Evolutionary conservation across 2,888 invertebrate genomes (phyloP).

Genomic region (Abscondita cerata): DNA sequence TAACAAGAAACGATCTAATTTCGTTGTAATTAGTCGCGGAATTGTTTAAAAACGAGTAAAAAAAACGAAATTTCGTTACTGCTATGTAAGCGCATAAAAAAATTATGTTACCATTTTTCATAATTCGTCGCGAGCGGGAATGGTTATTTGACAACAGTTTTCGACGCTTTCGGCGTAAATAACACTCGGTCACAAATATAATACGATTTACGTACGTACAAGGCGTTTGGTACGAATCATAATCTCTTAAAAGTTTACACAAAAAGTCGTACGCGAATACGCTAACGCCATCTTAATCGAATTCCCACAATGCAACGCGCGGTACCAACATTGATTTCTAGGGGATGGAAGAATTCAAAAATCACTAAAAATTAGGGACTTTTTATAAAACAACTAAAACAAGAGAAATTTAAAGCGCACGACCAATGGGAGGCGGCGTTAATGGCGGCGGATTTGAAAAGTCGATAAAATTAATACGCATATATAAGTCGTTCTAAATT

Average conservation of each 20-base stretch:
- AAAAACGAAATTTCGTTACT: constrained; percentile 26
- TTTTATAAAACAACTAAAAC: constrained; percentile 44
- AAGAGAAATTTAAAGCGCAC: constrained; percentile 6
- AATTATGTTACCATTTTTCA: constrained; percentile 56
- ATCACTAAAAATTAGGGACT: constrained; percentile 57
- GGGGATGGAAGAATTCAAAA: constrained; percentile 56
- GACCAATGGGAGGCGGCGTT: background rate
- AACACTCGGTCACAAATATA: constrained; percentile 27
- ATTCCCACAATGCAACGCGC: constrained; percentile 53
- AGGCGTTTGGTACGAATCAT: constrained; percentile 59
- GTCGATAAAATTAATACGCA: too few species aligned
- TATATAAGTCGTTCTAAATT: too few species aligned
- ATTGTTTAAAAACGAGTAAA: constrained; percentile 32
- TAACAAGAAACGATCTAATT: background rate
- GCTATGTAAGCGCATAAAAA: constrained; percentile 47
- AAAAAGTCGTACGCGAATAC: constrained; percentile 41
- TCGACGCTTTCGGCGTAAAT: constrained; percentile 29
- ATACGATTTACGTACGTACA: constrained; percentile 52
- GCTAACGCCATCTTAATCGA: constrained; percentile 52
- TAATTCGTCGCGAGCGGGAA: constrained; percentile 48
- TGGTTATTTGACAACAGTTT: constrained; percentile 37
- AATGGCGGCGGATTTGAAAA: constrained; percentile 11
- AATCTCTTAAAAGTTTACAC: constrained; percentile 27
- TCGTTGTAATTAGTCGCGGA: constrained; percentile 10
- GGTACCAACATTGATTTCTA: constrained; percentile 60